Conservation (phyloP, 2,113 vertebrate genomes). For the Hoplias malabaricus region DNA sequence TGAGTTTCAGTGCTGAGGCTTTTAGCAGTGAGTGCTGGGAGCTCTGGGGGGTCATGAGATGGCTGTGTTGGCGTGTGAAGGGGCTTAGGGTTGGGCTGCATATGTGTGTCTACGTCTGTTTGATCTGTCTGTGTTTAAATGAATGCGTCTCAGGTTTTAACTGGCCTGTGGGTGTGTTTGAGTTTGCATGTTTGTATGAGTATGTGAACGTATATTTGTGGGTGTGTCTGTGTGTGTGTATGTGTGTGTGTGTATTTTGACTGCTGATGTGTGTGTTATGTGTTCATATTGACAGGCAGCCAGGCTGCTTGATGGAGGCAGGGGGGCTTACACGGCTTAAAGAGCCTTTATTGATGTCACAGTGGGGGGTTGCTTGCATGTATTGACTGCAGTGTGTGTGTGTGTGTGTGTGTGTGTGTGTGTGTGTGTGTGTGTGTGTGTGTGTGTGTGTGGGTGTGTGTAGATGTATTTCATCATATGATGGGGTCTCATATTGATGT, state of each 20-base stretch:
- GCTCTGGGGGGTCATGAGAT: background rate
- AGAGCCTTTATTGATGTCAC: constrained; percentile 46
- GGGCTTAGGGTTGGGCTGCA: constrained; percentile 14
- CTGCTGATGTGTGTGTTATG: constrained; percentile 19
- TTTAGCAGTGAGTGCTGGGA: background rate
- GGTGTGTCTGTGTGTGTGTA: background rate
- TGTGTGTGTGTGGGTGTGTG: background rate
- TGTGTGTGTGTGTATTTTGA: background rate
- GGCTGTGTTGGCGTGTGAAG: constrained; percentile 1
- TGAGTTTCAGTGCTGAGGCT: constrained; percentile 13
- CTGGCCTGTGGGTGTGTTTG: background rate
- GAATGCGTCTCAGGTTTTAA: too few species aligned
- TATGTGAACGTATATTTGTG: background rate
- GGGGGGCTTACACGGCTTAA: constrained; percentile 43
- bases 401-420: constrained; percentile 7
- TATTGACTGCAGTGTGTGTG: constrained; percentile 28
- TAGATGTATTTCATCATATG: constrained; percentile 11
- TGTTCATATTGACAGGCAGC: constrained; percentile 33
- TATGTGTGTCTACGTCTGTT: constrained; percentile 21
- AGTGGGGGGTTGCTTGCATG: constrained; percentile 4
- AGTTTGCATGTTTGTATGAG: constrained; percentile 3
- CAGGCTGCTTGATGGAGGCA: constrained; percentile 32
- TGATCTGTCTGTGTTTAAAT: background rate
- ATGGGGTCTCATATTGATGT: constrained; percentile 24
- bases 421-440: background rate